A percentile compares a stretch with the other conserved stretches of the same genome.
These are phyloP conservation scores for Philonicus albiceps DNA, from an alignment of 2,888 invertebrate species.

Conservation along the genomic window DNA sequence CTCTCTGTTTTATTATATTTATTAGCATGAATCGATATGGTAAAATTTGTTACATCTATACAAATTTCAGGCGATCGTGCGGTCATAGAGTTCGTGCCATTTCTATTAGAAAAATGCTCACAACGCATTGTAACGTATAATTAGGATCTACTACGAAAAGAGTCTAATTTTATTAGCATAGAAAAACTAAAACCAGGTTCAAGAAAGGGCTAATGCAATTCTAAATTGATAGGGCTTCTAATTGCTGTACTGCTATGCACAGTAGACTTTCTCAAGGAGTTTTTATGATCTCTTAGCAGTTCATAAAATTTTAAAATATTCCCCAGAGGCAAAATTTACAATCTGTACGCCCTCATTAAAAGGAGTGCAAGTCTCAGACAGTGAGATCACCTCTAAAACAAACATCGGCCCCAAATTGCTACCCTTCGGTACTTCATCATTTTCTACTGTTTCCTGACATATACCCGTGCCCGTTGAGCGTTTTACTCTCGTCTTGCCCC, in stretches of 20 bases:
- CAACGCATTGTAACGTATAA: too few relatives aligned
- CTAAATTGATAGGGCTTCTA: not conserved
- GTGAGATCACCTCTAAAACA: constrained; percentile 34
- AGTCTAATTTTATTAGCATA: too few relatives aligned
- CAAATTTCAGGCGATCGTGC: too few relatives aligned
- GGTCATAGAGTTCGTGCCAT: too few relatives aligned
- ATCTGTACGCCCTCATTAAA: not conserved
- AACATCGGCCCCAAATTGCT: constrained; percentile 46
- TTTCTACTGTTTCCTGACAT: constrained; percentile 16
- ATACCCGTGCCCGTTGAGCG: not conserved
- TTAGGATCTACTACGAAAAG: too few relatives aligned
- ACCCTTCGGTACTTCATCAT: constrained; percentile 43
- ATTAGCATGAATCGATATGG: too few relatives aligned
- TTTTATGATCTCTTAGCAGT: not conserved
- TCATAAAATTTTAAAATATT: not conserved
- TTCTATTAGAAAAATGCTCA: too few relatives aligned
- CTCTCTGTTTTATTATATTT: too few relatives aligned
- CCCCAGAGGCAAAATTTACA: not conserved
- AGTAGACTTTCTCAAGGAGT: not conserved
- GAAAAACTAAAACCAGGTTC: too few relatives aligned
- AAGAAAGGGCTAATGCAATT: too few relatives aligned
- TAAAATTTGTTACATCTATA: too few relatives aligned
- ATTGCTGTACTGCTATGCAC: not conserved
- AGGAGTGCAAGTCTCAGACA: not conserved
- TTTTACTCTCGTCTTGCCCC: not conserved